These are phyloP conservation scores for Eucera pruinosa DNA, from an alignment of 2,888 invertebrate species.

Conservation along the genomic window DNA sequence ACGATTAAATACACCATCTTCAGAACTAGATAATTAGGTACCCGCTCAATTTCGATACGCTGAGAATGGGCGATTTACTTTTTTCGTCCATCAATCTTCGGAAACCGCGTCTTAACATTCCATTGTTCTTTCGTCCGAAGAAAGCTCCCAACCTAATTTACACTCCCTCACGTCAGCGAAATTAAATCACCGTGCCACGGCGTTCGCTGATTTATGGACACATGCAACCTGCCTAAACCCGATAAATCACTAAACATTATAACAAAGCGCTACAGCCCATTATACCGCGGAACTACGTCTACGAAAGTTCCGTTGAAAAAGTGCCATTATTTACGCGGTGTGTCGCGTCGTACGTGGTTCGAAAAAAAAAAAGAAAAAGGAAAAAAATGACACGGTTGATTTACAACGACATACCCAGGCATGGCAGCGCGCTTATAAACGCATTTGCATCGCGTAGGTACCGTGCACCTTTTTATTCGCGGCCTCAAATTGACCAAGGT, in stretches of 20 bases:
- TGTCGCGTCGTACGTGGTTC: neutral
- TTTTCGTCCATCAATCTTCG: constrained; percentile 7
- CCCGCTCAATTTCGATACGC: neutral
- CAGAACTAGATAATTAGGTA: neutral
- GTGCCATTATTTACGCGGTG: constrained; percentile 25
- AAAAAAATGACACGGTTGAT: constrained; percentile 28
- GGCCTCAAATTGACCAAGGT: constrained; percentile 49
- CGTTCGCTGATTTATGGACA: constrained; percentile 23
- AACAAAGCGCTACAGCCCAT: constrained; percentile 25
- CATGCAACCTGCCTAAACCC: constrained; percentile 1
- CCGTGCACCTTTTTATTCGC: constrained; percentile 34
- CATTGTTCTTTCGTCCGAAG: neutral
- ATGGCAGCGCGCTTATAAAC: constrained; percentile 6
- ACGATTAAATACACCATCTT: neutral
- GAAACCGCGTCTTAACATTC: neutral
- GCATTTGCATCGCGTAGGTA: constrained; percentile 55
- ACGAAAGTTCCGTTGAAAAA: constrained; percentile 5
- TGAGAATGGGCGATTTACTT: neutral
- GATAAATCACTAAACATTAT: constrained; percentile 23
- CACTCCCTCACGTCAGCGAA: constrained; percentile 28
- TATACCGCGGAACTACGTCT: neutral
- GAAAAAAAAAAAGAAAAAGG: neutral
- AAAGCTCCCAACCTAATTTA: constrained; percentile 5
- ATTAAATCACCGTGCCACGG: constrained; percentile 22
- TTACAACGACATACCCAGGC: constrained; percentile 26